Base-by-base conservation (phyloP, 2,113 vertebrate species). In the Chionis minor region DNA sequence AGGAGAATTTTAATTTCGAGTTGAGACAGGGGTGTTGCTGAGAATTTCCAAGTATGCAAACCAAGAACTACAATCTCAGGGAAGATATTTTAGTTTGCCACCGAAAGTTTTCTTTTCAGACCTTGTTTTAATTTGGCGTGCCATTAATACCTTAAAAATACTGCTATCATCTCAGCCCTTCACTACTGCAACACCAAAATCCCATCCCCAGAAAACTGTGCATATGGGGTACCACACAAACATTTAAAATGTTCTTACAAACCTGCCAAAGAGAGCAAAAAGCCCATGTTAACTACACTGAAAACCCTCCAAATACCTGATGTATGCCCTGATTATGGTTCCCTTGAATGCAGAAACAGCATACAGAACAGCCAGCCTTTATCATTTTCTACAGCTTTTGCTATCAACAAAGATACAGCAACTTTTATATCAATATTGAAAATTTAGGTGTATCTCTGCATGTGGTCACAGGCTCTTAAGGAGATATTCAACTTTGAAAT, bases 381-480 rank as follows among this genome's bases (percentile, higher is more conserved):
- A 6, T 14, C 0, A 23, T 54, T 91, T 88, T 65, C 33, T 71
- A 58, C 3, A 4, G n/a, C 30, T 90, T 92, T 86, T 86, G 19
- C 12, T 23, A 88, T 54, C 66, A 86, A 82, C 8, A 55, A 66
- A 73, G 54, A 45, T 6, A 74, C 2, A 72, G n/a, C 8, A 56
- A 52, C 20, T 79, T 81, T 22, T 18, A 30, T 33, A 86, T 19
- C n/a, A 79, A 85, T 27, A 20, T 7, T 65, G 24, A 85, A 65
- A 65, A 95, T 69, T 47, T 10, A 72, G 4, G 21, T n/a, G 5
- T 30, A 52, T 63, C 32, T 33, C 33, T 90, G 58, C 80, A 52
- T 21, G 28, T 0, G 0, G 13, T 82, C 33, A 42, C 5, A 62
- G 33, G 30, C 22, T 81, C 4, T 16, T 28, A 63, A 72, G 42